Percentiles rank a stretch among this genome's conserved stretches.
phyloP scores from a whole-genome alignment of 2,113 vertebrate genomes.

The Leptobrachium leishanense region DNA sequence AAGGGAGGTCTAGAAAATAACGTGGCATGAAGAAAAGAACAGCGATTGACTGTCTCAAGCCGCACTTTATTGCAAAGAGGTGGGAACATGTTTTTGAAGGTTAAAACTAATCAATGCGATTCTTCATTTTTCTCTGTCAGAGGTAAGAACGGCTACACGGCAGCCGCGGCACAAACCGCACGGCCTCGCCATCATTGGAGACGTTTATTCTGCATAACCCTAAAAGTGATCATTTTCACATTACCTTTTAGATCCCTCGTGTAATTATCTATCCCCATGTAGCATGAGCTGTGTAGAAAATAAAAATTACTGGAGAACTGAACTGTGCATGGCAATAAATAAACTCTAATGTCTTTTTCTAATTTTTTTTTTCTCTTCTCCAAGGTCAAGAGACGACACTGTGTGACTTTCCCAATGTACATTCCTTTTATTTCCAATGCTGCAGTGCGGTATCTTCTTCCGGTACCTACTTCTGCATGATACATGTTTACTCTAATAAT shows the following conservation, averaged over 20 bases:
- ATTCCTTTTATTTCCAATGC: too few species aligned
- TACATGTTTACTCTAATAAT: too few species aligned
- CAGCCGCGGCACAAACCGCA: constrained; percentile 17
- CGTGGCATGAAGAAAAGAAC: not conserved
- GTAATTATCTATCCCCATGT: constrained; percentile 8
- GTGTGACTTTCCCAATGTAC: too few species aligned
- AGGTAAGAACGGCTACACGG: constrained; percentile 14
- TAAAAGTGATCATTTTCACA: constrained; percentile 45
- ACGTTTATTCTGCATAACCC: constrained; percentile 29
- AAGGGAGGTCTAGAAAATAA: not conserved
- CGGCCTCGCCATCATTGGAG: constrained; percentile 21
- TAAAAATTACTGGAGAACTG: not conserved
- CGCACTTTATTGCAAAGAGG: too few species aligned
- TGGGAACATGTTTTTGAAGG: constrained; percentile 37
- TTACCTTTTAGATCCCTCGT: constrained; percentile 1
- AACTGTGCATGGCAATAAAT: not conserved
- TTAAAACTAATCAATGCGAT: constrained; percentile 31
- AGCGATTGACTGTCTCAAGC: constrained; percentile 12
- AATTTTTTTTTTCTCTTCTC: not conserved
- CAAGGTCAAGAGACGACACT: constrained; percentile 21
- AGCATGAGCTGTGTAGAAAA: constrained; percentile 20
- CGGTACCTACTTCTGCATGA: too few species aligned
- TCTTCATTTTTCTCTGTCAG: constrained; percentile 22
- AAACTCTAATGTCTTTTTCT: too few species aligned
- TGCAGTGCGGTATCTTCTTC: too few species aligned